These are phyloP conservation scores for Girardia tigrina DNA, from an alignment of 2,888 invertebrate genomes.

Conservation along the genomic window DNA sequence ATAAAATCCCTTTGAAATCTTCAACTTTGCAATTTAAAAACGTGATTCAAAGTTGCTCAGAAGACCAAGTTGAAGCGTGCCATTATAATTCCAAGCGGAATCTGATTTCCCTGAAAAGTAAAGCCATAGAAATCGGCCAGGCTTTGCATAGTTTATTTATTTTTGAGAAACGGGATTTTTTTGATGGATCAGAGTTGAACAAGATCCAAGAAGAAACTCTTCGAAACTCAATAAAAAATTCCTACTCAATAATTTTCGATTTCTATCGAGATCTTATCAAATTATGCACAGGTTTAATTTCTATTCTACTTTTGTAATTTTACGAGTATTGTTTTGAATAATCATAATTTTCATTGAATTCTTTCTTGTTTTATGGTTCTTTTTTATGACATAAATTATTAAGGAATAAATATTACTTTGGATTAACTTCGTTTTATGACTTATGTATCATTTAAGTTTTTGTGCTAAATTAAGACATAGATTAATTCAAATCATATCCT, in stretches of 20 bases:
- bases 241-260: constrained; percentile 5
- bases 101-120: not conserved
- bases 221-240: constrained; percentile 6
- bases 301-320: no score
- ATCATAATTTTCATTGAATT: no score
- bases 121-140: constrained; percentile 15
- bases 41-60: not conserved
- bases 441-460: no score
- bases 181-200: not conserved
- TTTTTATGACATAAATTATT: no score
- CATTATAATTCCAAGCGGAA: constrained; percentile 14
- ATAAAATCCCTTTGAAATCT: not conserved
- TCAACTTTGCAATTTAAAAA: not conserved
- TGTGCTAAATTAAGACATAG: no score
- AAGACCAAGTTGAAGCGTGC: not conserved
- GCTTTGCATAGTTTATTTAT: not conserved
- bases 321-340: no score
- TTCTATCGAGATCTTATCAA: constrained; percentile 4
- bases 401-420: no score
- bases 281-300: not conserved
- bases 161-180: not conserved
- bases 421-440: no score
- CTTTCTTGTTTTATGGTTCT: no score
- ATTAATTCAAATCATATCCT: no score
- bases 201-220: constrained; percentile 7